A percentile compares a stretch with the other conserved stretches of the same genome.
Conservation (phyloP, 2,888 invertebrate species). For the Syritta pipiens region DNA sequence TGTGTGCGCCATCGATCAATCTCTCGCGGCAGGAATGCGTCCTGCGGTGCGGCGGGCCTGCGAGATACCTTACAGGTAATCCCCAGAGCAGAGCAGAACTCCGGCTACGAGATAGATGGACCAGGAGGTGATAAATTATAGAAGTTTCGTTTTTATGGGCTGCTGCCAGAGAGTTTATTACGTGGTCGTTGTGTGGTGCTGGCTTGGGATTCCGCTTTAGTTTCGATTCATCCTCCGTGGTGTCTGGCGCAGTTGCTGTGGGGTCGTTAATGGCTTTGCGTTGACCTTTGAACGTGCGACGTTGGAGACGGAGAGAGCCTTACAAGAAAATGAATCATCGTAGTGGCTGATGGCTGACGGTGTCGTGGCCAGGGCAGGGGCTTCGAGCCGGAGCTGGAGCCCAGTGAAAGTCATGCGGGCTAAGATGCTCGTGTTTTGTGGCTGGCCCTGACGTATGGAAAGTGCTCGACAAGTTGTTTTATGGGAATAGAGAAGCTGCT, state of each 20-base stretch:
- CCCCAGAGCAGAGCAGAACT: slow-evolving; percentile 19
- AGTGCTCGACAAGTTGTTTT: not conserved
- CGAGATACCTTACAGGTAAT: slow-evolving; percentile 2
- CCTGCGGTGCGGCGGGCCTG: not conserved
- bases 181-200: not conserved
- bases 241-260: not conserved
- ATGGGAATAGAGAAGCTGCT: not conserved
- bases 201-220: slow-evolving; percentile 5
- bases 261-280: slow-evolving; percentile 16
- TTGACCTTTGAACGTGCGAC: slow-evolving; percentile 30
- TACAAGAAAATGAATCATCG: not conserved
- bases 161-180: slow-evolving; percentile 31
- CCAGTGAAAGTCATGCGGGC: slow-evolving; percentile 1
- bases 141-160: slow-evolving; percentile 38
- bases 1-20: slow-evolving; percentile 30
- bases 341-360: too few relatives aligned
- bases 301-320: too few relatives aligned
- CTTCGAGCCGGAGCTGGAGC: too few relatives aligned
- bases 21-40: slow-evolving; percentile 29
- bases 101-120: slow-evolving; percentile 6
- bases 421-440: too few relatives aligned
- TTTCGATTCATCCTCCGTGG: not conserved
- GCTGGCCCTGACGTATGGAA: not conserved
- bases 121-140: slow-evolving; percentile 35
- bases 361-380: too few relatives aligned